Percentiles rank a stretch among this genome's conserved stretches.
These are phyloP conservation scores for Melieria picta DNA, from an alignment of 2,888 invertebrate species.

Conservation along the genomic window DNA sequence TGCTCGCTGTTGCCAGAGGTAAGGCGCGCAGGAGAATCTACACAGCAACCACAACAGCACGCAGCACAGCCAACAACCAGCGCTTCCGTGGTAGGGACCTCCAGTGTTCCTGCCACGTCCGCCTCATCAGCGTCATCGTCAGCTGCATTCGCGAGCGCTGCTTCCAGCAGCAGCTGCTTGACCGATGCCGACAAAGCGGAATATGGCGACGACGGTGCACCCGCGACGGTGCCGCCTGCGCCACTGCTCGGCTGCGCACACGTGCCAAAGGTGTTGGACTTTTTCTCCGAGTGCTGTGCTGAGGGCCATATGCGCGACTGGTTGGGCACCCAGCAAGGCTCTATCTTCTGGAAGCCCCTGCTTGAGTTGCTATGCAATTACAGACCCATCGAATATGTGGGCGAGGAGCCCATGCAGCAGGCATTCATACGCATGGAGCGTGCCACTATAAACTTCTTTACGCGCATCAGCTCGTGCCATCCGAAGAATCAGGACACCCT, in stretches of 20 bases:
- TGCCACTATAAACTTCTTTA: conserved; percentile 83
- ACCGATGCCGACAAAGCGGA: conserved; percentile 68
- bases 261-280: conserved; percentile 77
- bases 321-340: conserved; percentile 83
- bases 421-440: conserved; percentile 75
- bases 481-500: conserved; percentile 84
- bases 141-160: background rate
- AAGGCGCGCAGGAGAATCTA: conserved; percentile 42
- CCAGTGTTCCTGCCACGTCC: background rate
- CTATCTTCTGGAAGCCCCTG: conserved; percentile 87
- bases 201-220: conserved; percentile 43
- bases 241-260: conserved; percentile 71
- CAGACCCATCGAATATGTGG: conserved; percentile 62
- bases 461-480: conserved; percentile 86
- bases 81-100: background rate
- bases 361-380: conserved; percentile 79
- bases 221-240: conserved; percentile 43
- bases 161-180: conserved; percentile 48
- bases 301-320: conserved; percentile 87
- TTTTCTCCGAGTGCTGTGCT: conserved; percentile 82
- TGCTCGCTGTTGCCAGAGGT: conserved; percentile 54
- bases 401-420: conserved; percentile 61
- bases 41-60: background rate
- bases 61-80: conserved; percentile 14
- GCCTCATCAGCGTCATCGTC: background rate